Percentiles rank a stretch among this genome's conserved stretches.
Conservation (phyloP, 2,888 invertebrate species). For the Parnassius mnemosyne region DNA sequence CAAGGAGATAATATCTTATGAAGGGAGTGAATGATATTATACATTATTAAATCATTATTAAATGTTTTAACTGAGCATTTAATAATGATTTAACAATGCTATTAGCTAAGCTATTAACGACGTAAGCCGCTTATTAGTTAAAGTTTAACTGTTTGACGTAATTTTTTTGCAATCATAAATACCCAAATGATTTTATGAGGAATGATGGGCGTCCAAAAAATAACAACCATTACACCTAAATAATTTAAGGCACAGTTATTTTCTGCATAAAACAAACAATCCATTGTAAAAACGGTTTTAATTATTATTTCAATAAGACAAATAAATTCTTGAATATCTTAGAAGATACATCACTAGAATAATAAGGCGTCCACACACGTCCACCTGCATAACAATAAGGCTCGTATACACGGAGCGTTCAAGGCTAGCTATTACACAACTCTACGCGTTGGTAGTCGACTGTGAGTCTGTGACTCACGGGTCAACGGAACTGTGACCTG, state of each 20-base stretch:
- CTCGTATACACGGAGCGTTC: conserved; percentile 22
- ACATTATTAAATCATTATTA: too few species aligned
- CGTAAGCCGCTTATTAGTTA: neutral
- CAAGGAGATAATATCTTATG: too few species aligned
- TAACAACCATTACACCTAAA: neutral
- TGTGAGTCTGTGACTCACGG: conserved; percentile 51
- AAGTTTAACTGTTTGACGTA: neutral
- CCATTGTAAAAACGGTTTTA: neutral
- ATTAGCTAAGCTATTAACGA: too few species aligned
- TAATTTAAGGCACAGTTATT: too few species aligned
- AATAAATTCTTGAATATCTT: neutral
- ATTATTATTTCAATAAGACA: neutral
- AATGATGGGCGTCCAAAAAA: neutral
- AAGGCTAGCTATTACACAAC: conserved; percentile 33
- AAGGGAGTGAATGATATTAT: too few species aligned
- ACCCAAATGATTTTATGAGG: neutral
- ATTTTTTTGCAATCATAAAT: neutral
- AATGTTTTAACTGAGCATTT: too few species aligned
- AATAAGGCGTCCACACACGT: conserved; percentile 11
- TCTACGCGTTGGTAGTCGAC: conserved; percentile 27
- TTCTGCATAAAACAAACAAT: neutral
- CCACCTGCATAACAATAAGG: conserved; percentile 13
- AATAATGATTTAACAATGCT: too few species aligned
- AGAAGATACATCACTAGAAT: conserved; percentile 7
- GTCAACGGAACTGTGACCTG: conserved; percentile 53